Percentiles rank a stretch among this genome's conserved stretches.
phyloP scores from a whole-genome alignment of 2,797 vertebrate species.

The Gephyroberyx darwinii region DNA sequence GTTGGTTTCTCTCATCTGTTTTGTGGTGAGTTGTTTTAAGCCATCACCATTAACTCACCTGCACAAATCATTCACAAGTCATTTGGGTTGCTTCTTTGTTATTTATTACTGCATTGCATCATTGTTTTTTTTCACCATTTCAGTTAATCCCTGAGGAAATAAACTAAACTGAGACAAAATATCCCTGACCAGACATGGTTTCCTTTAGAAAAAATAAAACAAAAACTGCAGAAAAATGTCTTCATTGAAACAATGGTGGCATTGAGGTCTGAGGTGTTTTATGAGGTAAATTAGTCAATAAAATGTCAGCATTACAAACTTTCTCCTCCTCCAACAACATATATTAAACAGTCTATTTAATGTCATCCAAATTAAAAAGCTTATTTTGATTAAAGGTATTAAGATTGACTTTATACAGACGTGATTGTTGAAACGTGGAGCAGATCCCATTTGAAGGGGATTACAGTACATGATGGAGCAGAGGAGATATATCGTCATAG shows the following conservation, averaged over 20 bases:
- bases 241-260: conserved; percentile 20
- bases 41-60: neutral
- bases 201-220: neutral
- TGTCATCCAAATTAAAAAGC: too few species aligned
- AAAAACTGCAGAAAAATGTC: neutral
- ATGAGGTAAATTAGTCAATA: conserved; percentile 35
- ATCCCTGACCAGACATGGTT: neutral
- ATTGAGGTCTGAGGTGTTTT: conserved; percentile 31
- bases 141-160: too few species aligned
- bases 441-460: too few species aligned
- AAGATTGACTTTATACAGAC: neutral
- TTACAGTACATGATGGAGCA: too few species aligned
- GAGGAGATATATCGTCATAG: neutral
- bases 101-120: neutral
- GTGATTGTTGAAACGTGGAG: neutral
- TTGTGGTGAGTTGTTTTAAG: neutral
- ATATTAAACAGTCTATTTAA: too few species aligned
- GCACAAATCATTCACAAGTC: too few species aligned
- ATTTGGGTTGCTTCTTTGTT: neutral
- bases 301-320: conserved; percentile 27
- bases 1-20: too few species aligned
- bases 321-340: neutral
- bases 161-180: neutral
- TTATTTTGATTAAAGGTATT: neutral
- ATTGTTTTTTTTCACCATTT: too few species aligned